Percentiles rank a stretch among this genome's conserved stretches.
These are phyloP conservation scores for Thecocarcelia acutangulata DNA, from an alignment of 2,888 invertebrate genomes.

Conservation along the genomic window DNA sequence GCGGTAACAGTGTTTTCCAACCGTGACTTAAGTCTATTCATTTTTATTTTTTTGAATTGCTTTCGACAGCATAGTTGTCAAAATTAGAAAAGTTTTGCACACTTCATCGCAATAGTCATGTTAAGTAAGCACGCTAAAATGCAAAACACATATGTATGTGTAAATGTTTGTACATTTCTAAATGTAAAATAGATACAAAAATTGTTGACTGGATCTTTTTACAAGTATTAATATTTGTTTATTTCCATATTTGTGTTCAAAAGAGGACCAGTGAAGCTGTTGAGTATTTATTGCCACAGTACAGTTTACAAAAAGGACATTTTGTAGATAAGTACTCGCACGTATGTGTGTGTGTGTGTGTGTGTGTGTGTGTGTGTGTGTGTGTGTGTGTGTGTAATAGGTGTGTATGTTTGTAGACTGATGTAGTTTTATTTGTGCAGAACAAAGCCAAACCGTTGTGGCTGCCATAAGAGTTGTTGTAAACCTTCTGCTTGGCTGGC, in stretches of 20 bases:
- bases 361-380: neutral
- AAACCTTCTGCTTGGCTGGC: constrained; percentile 64
- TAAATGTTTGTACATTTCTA: too few relatives aligned
- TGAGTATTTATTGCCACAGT: constrained; percentile 21
- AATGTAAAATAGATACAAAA: neutral
- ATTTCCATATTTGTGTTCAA: neutral
- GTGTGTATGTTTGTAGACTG: neutral
- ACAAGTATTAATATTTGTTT: neutral
- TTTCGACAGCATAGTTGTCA: too few relatives aligned
- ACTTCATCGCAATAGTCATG: too few relatives aligned
- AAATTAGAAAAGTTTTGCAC: too few relatives aligned
- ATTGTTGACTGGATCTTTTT: neutral
- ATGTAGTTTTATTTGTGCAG: constrained; percentile 20
- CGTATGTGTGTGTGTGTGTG: too few relatives aligned
- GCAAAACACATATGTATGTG: too few relatives aligned
- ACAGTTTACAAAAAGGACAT: constrained; percentile 27
- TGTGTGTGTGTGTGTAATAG: too few relatives aligned
- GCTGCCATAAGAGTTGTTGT: constrained; percentile 61
- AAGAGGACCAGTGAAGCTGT: constrained; percentile 5
- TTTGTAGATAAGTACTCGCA: neutral
- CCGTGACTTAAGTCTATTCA: too few relatives aligned
- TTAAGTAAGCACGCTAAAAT: too few relatives aligned
- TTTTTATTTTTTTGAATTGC: too few relatives aligned
- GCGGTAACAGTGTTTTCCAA: too few relatives aligned
- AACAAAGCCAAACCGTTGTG: constrained; percentile 50